Evolutionary conservation across 1,140 invertebrate genomes (phyloP), one percentile per base, ranked within the genome.

Genomic region (Drosophila sucinea): DNA sequence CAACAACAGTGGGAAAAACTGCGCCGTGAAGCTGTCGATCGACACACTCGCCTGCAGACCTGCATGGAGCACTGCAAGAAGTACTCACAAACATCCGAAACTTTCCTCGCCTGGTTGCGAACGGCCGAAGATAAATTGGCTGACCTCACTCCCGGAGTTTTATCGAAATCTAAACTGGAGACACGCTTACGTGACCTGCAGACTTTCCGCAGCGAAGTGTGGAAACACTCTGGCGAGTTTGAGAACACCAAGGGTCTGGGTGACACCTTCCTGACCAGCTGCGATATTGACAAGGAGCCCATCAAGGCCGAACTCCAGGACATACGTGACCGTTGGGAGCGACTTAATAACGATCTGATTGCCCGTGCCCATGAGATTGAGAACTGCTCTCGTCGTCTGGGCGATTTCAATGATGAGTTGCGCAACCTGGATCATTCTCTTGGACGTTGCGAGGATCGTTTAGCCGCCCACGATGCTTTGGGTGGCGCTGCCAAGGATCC

Each of bases 51-150:
- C 78, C 92, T 98, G 10, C 97, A 98, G 85, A 97, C 97, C 0
- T 97, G 96, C 91, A 96, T 96, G 93, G 97, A 98, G 92, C 97
- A 98, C 87, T 98, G 97, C 90, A 96, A 96, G 71, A 98, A 98
- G 91, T 99, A 97, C 92, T 96, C 96, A 80, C 94, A 95, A 77
- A 95, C 95, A 1, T 95, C 97, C 66, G 97, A 98, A 79, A 94
- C 94, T 1, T 98, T 99, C 93, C 90, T 97, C 0, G 96, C 97
- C 1, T 99, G 98, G 98, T 91, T 99, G 55, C 93, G 95, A 33
- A 95, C 97, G 70, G 96, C 96, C 1, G 98, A 99, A 92, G 96
- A 97, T 65, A 96, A 97, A 79, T 92, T 98, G 6, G 95, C 96
- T 35, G 94, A 94, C 57, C 93, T 98, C n/a, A 95, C 95, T 30